Evolutionary conservation across 2,113 vertebrate genomes (phyloP), one percentile per base, ranked within the genome.

Genomic region (Seriola dumerili): DNA sequence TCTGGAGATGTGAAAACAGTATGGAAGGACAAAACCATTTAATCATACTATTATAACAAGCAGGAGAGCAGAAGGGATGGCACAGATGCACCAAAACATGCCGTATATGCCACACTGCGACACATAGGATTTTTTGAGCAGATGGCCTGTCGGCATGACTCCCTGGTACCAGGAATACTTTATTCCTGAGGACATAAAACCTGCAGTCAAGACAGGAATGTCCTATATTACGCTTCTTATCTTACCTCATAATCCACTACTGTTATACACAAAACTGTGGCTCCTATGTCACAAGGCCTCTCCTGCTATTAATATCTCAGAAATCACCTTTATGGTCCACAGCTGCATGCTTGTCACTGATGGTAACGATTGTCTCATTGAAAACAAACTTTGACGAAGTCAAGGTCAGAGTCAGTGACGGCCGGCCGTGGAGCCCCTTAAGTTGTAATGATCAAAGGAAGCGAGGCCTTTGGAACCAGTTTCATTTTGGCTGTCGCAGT

Each of bases 361-460:
- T 86, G 89, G 81, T 76, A 94, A 85, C 82, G 86, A 92, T 80
- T 69, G 76, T 66, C 71, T 85, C 78, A 75, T 88, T 84, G 81
- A 80, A 89, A 89, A 90, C 72, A 70, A 79, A 77, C 87, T 87
- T 62, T 86, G 88, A 93, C 84, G 40, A 91, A 92, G 91, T 91
- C 92, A 90, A 94, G 90, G 91, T 62, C 83, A 52, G 86, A 75
- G 86, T 63, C 36, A 81, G n/a, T 17, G 69, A 68, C 19, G 55
- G 80, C 79, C 21, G 85, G 78, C 74, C 70, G 80, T 61, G 69
- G 86, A 79, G 85, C 77, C 81, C 77, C 79, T 57, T 17, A 64
- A 85, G 78, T 76, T 32, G 50, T 61, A 54, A 77, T 88, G 93
- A 94, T 94, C 90, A 94, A 93, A 91, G 88, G 67, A 64, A 42